Percentiles rank a stretch among this genome's conserved stretches.
phyloP scores from a whole-genome alignment of 1,140 invertebrate species.

The Pseudobourletiella spinata region DNA sequence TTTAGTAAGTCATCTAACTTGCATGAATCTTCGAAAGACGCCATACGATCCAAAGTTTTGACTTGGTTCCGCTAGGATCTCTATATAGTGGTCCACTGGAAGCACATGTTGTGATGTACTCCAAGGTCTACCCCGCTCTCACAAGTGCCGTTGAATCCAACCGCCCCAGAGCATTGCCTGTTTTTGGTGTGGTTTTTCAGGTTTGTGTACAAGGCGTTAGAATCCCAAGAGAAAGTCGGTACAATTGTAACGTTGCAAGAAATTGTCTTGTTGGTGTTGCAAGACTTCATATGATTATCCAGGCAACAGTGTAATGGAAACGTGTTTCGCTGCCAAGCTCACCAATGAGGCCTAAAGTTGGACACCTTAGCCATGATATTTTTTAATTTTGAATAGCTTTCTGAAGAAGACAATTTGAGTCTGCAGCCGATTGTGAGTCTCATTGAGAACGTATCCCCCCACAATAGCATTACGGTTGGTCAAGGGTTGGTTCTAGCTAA shows the following conservation, averaged over 20 bases:
- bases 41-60: not conserved
- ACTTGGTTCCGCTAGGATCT: not conserved
- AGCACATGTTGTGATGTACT: conserved; percentile 47
- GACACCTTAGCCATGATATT: no score
- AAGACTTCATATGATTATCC: no score
- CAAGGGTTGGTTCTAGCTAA: conserved; percentile 29
- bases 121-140: conserved; percentile 41
- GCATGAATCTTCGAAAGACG: not conserved
- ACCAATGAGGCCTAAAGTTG: conserved; percentile 27
- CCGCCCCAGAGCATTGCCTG: conserved; percentile 44
- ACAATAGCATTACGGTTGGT: not conserved
- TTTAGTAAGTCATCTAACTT: conserved; percentile 40
- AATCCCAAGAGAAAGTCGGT: no score
- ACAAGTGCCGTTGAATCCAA: conserved; percentile 40
- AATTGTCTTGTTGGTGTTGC: not conserved
- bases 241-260: no score
- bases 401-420: conserved; percentile 39
- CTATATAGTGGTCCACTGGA: conserved; percentile 28
- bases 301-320: not conserved
- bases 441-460: conserved; percentile 33
- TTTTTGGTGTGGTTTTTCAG: conserved; percentile 46
- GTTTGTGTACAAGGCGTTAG: conserved; percentile 33
- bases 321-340: not conserved
- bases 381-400: no score
- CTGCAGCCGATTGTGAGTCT: conserved; percentile 38